Percentiles rank a stretch among this genome's conserved stretches.
Evolutionary conservation across 2,888 invertebrate genomes (phyloP).

Genomic region (Calephelis perditalis): DNA sequence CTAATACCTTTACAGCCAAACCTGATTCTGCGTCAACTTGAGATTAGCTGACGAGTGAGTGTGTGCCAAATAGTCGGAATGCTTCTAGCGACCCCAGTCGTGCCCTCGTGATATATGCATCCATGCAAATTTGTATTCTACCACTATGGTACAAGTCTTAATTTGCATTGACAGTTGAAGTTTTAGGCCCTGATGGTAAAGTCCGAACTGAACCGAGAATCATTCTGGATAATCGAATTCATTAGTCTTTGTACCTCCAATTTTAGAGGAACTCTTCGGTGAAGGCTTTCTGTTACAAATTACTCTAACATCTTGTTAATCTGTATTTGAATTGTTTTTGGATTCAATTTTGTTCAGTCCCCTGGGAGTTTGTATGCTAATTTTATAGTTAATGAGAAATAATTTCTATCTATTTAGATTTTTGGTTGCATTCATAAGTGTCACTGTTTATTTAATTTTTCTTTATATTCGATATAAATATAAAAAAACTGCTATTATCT

Average conservation of each 20-base stretch:
- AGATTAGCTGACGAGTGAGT: conserved; percentile 33
- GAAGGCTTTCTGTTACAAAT: conserved; percentile 13
- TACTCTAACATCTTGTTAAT: conserved; percentile 3
- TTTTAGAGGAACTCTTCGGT: conserved; percentile 38
- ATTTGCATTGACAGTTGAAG: conserved; percentile 17
- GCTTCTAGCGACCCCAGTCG: conserved; percentile 27
- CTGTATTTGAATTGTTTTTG: conserved; percentile 5
- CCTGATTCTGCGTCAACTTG: conserved; percentile 7
- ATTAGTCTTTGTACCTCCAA: conserved; percentile 61
- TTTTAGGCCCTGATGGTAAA: conserved; percentile 26
- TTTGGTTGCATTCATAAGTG: too few relatives aligned
- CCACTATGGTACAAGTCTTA: not conserved
- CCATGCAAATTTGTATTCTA: conserved; percentile 22
- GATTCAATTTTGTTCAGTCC: not conserved
- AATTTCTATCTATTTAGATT: too few relatives aligned
- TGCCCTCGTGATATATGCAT: conserved; percentile 14
- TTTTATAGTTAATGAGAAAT: too few relatives aligned
- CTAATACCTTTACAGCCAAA: not conserved
- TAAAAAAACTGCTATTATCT: too few relatives aligned
- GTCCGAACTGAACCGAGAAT: conserved; percentile 42
- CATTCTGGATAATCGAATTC: conserved; percentile 62
- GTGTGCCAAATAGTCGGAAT: conserved; percentile 35
- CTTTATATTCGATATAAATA: too few relatives aligned
- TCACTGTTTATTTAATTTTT: too few relatives aligned
- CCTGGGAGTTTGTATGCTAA: too few relatives aligned